Percentiles rank a stretch among this genome's conserved stretches.
phyloP scores from a whole-genome alignment of 2,797 vertebrate species.

The Ctenochaetus hawaiiensis region DNA sequence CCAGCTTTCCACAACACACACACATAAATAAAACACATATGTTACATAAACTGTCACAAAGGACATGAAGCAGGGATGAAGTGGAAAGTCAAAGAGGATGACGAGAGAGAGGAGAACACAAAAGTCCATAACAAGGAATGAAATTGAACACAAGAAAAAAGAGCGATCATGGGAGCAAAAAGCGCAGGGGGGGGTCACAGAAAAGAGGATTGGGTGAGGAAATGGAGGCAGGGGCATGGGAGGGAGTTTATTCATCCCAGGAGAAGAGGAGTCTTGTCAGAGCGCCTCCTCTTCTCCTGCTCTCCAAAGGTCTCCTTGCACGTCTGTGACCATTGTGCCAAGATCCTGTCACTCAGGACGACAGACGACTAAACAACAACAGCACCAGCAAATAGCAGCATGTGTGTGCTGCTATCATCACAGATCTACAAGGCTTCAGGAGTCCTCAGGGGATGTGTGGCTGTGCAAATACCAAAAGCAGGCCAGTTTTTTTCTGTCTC shows the following conservation, averaged over 20 bases:
- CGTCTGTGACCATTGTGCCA: constrained; percentile 41
- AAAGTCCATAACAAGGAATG: neutral
- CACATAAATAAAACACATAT: constrained; percentile 67
- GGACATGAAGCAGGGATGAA: constrained; percentile 21
- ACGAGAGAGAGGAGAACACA: constrained; percentile 26
- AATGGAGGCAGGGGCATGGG: constrained; percentile 17
- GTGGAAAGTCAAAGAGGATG: constrained; percentile 36
- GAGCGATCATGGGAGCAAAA: neutral
- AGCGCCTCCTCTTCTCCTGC: constrained; percentile 21
- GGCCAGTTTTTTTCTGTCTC: constrained; percentile 8
- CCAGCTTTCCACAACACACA: constrained; percentile 37
- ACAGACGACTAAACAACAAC: constrained; percentile 14
- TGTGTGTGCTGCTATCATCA: constrained; percentile 32
- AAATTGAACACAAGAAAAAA: constrained; percentile 18
- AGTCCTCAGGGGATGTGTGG: constrained; percentile 35
- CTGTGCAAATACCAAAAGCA: constrained; percentile 18
- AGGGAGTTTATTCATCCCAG: constrained; percentile 42
- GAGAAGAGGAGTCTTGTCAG: constrained; percentile 47
- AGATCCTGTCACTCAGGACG: constrained; percentile 53
- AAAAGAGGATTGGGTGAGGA: constrained; percentile 16
- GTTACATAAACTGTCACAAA: constrained; percentile 57
- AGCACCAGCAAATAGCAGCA: constrained; percentile 9
- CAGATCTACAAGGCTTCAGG: constrained; percentile 37
- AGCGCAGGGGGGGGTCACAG: neutral
- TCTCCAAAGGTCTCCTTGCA: constrained; percentile 25